Evolutionary conservation across 2,797 vertebrate species (phyloP).

Genomic region (Carduelis carduelis): DNA sequence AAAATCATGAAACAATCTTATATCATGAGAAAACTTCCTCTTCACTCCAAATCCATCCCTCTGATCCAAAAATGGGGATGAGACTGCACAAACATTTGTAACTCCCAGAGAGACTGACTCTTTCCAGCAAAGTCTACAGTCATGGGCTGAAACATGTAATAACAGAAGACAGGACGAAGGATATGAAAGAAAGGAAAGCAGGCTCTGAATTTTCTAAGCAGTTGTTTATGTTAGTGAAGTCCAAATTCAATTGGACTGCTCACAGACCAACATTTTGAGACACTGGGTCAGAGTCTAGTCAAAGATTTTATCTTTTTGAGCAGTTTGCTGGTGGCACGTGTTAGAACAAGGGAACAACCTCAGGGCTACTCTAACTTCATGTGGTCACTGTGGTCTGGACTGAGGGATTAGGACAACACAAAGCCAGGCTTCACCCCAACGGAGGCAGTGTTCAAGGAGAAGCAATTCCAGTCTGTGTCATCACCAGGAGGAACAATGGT

Average conservation of each 20-base stretch:
- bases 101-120: not conserved
- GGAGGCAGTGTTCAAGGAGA: not conserved
- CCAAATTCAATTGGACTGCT: not conserved
- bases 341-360: not conserved
- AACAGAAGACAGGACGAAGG: not conserved
- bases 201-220: not conserved
- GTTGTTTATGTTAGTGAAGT: not conserved
- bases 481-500: not conserved
- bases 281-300: not conserved
- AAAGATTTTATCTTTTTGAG: not conserved
- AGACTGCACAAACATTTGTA: not conserved
- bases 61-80: not conserved
- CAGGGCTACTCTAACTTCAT: not conserved
- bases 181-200: not conserved
- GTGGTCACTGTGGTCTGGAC: slow-evolving; percentile 18
- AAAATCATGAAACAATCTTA: not conserved
- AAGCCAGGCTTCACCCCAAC: not conserved
- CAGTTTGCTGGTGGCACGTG: not conserved
- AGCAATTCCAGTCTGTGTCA: not conserved
- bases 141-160: not conserved
- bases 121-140: not conserved
- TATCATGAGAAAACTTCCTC: not conserved
- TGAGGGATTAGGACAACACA: not conserved
- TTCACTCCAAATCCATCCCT: not conserved
- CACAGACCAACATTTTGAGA: not conserved